These are phyloP conservation scores for Cepaea nemoralis DNA, from an alignment of 1,140 invertebrate species.

Conservation along the genomic window DNA sequence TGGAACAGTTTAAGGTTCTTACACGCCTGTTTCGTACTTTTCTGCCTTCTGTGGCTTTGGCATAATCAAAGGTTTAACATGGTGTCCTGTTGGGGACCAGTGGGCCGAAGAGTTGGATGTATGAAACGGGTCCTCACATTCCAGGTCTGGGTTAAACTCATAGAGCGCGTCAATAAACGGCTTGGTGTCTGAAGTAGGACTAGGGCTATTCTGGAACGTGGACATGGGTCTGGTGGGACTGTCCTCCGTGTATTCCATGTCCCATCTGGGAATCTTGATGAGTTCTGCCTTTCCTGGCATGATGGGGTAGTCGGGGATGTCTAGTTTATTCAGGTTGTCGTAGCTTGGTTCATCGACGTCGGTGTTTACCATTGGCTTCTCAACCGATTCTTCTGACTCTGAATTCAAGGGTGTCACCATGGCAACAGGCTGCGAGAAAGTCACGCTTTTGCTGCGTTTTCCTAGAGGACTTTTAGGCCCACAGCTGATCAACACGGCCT, in stretches of 20 bases:
- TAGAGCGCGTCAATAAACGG: not conserved
- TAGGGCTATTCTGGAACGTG: conserved; percentile 22
- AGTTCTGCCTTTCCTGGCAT: not conserved
- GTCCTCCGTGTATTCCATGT: conserved; percentile 22
- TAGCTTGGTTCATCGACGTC: conserved; percentile 41
- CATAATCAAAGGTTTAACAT: conserved; percentile 28
- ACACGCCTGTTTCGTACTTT: conserved; percentile 44
- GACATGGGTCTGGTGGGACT: conserved; percentile 7
- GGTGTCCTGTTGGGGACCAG: conserved; percentile 37
- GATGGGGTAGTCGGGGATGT: conserved; percentile 33
- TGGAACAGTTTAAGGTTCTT: too few relatives aligned
- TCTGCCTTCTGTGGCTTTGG: conserved; percentile 44
- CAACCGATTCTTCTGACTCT: conserved; percentile 61
- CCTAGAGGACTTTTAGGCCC: conserved; percentile 46
- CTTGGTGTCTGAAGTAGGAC: not conserved
- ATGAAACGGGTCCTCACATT: conserved; percentile 27
- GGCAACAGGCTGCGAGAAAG: conserved; percentile 64
- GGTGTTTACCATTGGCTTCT: not conserved
- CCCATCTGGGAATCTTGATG: conserved; percentile 6
- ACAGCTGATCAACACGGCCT: conserved; percentile 42
- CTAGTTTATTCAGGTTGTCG: conserved; percentile 46
- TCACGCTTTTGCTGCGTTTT: conserved; percentile 61
- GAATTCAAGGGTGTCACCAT: conserved; percentile 65
- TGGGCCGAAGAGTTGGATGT: conserved; percentile 35
- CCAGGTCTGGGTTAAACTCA: conserved; percentile 12